A percentile compares a stretch with the other conserved stretches of the same genome.
phyloP scores from a whole-genome alignment of 2,113 vertebrate species.

The Canis aureus region DNA sequence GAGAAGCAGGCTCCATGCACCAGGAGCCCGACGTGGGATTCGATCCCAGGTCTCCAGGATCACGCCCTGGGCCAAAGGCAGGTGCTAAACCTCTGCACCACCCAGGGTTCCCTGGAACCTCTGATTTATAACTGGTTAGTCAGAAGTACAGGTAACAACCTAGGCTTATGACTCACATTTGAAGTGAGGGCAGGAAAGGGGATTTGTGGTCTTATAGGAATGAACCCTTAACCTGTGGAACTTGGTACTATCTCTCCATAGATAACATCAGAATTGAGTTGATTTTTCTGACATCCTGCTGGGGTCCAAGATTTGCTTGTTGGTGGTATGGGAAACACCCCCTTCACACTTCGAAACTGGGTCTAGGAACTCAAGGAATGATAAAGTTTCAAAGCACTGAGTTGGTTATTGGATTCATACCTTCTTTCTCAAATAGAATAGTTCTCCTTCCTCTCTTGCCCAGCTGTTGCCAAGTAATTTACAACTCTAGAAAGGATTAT shows the following conservation, averaged over 20 bases:
- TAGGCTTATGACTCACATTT: not conserved
- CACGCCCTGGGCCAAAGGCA: too few relatives aligned
- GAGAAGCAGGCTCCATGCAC: too few relatives aligned
- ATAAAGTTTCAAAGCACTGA: conserved; percentile 72
- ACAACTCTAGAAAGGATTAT: conserved; percentile 83
- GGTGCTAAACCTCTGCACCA: too few relatives aligned
- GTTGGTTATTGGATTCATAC: conserved; percentile 62
- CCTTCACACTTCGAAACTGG: not conserved
- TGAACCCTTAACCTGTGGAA: not conserved
- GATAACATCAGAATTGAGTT: not conserved
- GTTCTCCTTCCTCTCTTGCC: conserved; percentile 62
- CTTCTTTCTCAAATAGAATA: conserved; percentile 69
- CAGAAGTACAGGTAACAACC: not conserved
- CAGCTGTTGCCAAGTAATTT: conserved; percentile 82
- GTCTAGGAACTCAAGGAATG: not conserved
- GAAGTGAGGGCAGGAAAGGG: not conserved
- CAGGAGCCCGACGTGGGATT: too few relatives aligned
- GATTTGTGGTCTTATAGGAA: not conserved
- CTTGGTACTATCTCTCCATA: not conserved
- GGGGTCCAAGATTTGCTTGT: not conserved
- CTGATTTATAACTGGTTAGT: not conserved
- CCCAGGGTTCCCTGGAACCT: not conserved
- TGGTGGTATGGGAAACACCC: not conserved
- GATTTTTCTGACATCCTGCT: not conserved
- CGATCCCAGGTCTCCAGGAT: too few relatives aligned